A percentile compares a stretch with the other conserved stretches of the same genome.
Evolutionary conservation across 2,113 vertebrate genomes (phyloP).

Genomic region (Brachypteracias leptosomus): DNA sequence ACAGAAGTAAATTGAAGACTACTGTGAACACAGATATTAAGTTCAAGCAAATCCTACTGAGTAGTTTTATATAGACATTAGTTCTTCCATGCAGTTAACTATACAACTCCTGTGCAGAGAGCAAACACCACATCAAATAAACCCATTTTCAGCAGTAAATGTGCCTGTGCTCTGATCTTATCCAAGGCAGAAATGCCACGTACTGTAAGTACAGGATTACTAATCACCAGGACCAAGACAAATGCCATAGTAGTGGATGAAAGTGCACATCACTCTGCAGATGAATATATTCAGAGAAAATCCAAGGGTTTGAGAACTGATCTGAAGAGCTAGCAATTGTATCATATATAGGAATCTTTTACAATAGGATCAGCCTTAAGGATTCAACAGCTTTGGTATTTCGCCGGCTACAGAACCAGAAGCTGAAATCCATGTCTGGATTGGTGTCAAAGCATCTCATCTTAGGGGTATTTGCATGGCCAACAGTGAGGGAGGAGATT

Average conservation of each 20-base stretch:
- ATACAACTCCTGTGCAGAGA: not conserved
- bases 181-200: not conserved
- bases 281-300: not conserved
- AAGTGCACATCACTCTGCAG: not conserved
- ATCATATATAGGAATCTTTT: not conserved
- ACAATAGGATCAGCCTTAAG: not conserved
- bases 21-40: not conserved
- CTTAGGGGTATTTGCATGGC: not conserved
- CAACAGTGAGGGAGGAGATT: not conserved
- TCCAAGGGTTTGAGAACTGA: not conserved
- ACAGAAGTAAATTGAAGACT: not conserved
- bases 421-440: not conserved
- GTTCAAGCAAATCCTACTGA: not conserved
- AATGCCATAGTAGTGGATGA: not conserved
- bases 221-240: not conserved
- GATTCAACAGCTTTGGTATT: not conserved
- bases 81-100: not conserved
- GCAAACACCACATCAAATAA: not conserved
- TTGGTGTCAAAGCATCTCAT: not conserved
- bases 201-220: not conserved
- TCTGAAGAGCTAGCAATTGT: not conserved
- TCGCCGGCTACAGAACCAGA: not conserved
- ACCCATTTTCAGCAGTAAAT: not conserved
- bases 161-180: not conserved
- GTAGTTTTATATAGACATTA: not conserved